Conservation (phyloP, 2,113 vertebrate genomes). For the Thermophis baileyi region DNA sequence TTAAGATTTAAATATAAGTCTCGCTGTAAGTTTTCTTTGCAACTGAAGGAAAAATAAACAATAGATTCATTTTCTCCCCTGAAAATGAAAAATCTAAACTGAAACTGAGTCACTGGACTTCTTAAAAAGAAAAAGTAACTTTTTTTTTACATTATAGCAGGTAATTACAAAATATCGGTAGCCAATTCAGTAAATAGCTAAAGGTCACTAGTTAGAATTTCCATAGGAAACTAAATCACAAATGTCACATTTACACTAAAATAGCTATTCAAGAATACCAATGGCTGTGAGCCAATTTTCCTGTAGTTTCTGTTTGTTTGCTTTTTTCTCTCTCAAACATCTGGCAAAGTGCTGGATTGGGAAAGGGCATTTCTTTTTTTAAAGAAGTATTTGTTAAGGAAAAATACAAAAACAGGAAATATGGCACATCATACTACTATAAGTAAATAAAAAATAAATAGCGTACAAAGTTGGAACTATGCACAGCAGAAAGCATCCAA, state of each 20-base stretch:
- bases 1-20: background rate
- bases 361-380: background rate
- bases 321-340: slow-evolving; percentile 19
- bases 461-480: slow-evolving; percentile 10
- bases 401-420: slow-evolving; percentile 14
- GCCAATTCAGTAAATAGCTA: slow-evolving; percentile 29
- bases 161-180: slow-evolving; percentile 43
- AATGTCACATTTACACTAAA: slow-evolving; percentile 58
- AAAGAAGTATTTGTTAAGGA: background rate
- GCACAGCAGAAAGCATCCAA: slow-evolving; percentile 5
- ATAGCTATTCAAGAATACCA: slow-evolving; percentile 39
- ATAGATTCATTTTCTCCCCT: background rate
- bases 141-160: background rate
- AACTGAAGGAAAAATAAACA: background rate
- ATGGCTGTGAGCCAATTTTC: background rate
- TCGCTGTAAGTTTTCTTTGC: background rate
- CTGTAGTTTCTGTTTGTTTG: slow-evolving; percentile 2
- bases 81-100: background rate
- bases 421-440: background rate
- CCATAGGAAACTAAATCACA: slow-evolving; percentile 32
- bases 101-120: background rate
- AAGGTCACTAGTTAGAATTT: slow-evolving; percentile 51
- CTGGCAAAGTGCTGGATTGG: background rate
- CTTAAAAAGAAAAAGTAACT: background rate
- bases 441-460: slow-evolving; percentile 27